Base-by-base conservation (phyloP, 2,888 invertebrate genomes). In the Stenolophus ochropezus region DNA sequence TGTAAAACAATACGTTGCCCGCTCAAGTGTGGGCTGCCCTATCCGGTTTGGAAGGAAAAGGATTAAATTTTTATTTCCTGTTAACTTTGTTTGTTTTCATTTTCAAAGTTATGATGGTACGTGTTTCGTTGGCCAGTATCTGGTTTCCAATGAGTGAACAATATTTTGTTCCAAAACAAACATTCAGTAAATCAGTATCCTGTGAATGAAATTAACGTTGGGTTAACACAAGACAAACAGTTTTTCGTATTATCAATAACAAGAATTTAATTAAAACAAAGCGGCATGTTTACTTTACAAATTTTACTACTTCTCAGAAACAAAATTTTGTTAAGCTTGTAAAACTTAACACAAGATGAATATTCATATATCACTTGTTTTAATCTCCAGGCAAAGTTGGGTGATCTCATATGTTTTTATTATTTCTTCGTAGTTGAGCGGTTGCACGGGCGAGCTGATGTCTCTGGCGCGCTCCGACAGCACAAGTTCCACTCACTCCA, bases 401-500 rank as follows among this genome's bases (percentile, higher is more conserved):
- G 91, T 84, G 92, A 92, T 87, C 88, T 87, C 86, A 69, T 20
- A 16, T 58, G 14, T 18, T 11, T 61, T 61, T 82, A 27, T 75
- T 27, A 71, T 78, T 81, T n/a, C n/a, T n/a, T n/a, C n/a, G n/a
- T 86, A 92, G 84, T 90, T 89, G 86, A 91, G 91, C 65, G 87
- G 88, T 58, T 86, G 87, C 73, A 85, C 85, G 14, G 93, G 93
- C 86, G 95, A 95, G 87, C 90, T 94, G 82, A 90, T 94, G 85
- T 96, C 96, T 88, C 91, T 98, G 86, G 96, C 97, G 16, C 91
- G 97, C 81, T 98, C 97, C 83, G 98, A 98, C 89, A 97, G 97
- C 85, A 96, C 97, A 4, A 97, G 97, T 27, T 98, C 97, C 0
- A 97, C 97, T 85, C 97, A 97, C 89, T 98, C 98, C 84, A 94